Conservation (phyloP, 2,797 vertebrate genomes). For the Babyrousa celebensis region DNA sequence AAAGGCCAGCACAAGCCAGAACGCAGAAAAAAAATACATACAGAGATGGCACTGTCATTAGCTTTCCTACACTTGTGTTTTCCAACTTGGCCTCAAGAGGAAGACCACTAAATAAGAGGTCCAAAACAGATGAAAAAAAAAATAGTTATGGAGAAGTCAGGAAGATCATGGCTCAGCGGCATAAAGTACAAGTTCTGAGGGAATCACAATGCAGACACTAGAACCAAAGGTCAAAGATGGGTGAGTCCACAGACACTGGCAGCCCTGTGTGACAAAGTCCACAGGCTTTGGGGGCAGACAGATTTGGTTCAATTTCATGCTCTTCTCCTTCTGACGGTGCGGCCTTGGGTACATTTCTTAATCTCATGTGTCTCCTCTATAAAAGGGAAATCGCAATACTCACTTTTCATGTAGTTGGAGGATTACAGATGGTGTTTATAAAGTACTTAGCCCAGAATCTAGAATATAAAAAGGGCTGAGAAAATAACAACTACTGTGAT, state of each 20-base stretch:
- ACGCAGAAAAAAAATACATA: not conserved
- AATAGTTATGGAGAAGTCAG: not conserved
- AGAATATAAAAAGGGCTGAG: not conserved
- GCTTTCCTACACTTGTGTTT: not conserved
- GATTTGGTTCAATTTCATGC: not conserved
- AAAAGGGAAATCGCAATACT: not conserved
- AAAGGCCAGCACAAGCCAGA: slow-evolving; percentile 3
- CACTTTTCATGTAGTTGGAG: not conserved
- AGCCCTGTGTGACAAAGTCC: not conserved
- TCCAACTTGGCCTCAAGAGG: not conserved
- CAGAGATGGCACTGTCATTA: not conserved
- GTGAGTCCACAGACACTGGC: not conserved
- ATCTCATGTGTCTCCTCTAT: not conserved
- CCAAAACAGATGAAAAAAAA: not conserved
- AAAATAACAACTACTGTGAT: slow-evolving; percentile 5
- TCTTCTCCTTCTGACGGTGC: not conserved
- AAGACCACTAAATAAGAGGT: not conserved
- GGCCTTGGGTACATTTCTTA: not conserved
- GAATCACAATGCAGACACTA: not conserved
- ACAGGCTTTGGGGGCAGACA: not conserved
- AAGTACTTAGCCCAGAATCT: not conserved
- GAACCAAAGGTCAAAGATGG: not conserved
- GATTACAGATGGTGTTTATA: not conserved
- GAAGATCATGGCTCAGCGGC: not conserved
- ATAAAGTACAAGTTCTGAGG: not conserved